Evolutionary conservation across 2,797 vertebrate species (phyloP), one percentile per base, ranked within the genome.

Genomic region (Protonibea diacanthus): DNA sequence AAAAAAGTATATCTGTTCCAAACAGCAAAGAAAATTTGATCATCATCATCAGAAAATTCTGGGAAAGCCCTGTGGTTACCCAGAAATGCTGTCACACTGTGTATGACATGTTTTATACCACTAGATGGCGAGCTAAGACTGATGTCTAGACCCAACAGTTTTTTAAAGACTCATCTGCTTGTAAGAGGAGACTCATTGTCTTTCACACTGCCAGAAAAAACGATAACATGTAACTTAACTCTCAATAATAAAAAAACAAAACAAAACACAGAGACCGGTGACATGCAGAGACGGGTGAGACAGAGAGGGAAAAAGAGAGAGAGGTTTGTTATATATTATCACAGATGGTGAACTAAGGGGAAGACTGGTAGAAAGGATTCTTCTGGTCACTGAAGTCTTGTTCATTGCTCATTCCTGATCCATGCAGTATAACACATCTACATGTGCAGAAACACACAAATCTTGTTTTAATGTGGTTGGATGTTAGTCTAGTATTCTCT

Each of bases 121-220:
- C 88, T 86, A 92, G 93, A 78, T 90, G 92, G 89, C 47, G 64
- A 33, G 3, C 49, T 71, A 65, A 65, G 49, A 70, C 80, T n/a
- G 25, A 44, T 74, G 51, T 74, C 21, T 21, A 10, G 42, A 15
- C 5, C 23, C 10, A 4, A 20, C 12, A 18, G 33, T 21, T 0
- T 6, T 21, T 45, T 56, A 1, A 3, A 25, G 3, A 6, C 9
- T 27, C 13, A 1, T 25, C n/a, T 44, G 45, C 11, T 21, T 10
- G 8, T 6, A 3, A 51, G n/a, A 61, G 15, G n/a, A 45, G 74
- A 86, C 77, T 88, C 80, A 80, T 40, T 76, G 13, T 8, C 40
- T 38, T 74, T 66, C 76, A 72, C 44, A 0, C 38, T 72, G 60
- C 63, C 56, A 49, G 15, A 18, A 60, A 55, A 65, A 44, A 48